Evolutionary conservation across 2,888 invertebrate species (phyloP), one percentile per base, ranked within the genome.

Genomic region (Odontomyia ornata): DNA sequence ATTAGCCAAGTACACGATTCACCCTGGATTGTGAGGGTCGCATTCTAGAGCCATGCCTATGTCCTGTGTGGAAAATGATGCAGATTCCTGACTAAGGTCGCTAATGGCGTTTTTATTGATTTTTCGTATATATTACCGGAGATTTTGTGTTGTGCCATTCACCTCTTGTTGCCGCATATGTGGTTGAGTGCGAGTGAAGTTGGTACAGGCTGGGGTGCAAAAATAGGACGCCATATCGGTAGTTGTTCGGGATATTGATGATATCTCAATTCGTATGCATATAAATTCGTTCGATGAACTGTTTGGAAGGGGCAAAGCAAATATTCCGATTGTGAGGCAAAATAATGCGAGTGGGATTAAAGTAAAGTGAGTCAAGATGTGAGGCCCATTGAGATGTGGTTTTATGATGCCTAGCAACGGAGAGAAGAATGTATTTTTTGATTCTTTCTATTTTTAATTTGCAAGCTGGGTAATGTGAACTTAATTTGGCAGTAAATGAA

Each of bases 41-140:
- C n/a, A 5, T 36, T 9, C 36, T 36, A 36, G 9, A 5, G 36
- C 36, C 5, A 13, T 36, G 67, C 9, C 73, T 13, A n/a, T n/a
- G n/a, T n/a, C n/a, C n/a, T n/a, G n/a, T 60, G 27, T 60, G 25
- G 15, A 36, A 73, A 73, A 23, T n/a, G 56, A 60, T 30, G 73
- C 73, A 30, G 60, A 28, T 23, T 60, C 60, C 60, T 73, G 36
- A 28, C 71, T 72, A 28, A 57, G 57, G 57, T 77, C 77, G 80
- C 80, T 82, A 82, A 82, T 83, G 82, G 81, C 81, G 82, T 80
- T 82, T 82, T 81, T 82, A 82, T 82, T 81, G 82, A 82, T 83
- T 82, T 83, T 82, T 82, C 80, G 76, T 76, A 36, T 65, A 47
- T 76, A 46, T 64, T 46, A 75, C 75, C 75, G 75, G 64, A 75